Evolutionary conservation across 1,140 invertebrate genomes (phyloP), one percentile per base, ranked within the genome.

Genomic region (Ceratitis capitata): DNA sequence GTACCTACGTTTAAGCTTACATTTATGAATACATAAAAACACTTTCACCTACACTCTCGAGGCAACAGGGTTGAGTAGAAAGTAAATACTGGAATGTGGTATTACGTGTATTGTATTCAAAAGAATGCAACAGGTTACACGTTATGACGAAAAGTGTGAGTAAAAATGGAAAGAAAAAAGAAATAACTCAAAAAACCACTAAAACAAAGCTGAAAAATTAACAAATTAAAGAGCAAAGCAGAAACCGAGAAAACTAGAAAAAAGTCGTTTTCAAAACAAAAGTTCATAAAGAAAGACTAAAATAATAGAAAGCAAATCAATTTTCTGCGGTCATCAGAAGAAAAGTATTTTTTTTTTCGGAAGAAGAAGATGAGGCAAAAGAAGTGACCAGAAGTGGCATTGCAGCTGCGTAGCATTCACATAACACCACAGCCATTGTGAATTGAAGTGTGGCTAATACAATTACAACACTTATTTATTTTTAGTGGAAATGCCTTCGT

Each of bases 121-220:
- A n/a, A 78, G 69, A 78, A 78, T 78, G 69, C 9, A 47, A 78
- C 69, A 78, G 69, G 69, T 78, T 78, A 78, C 69, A 47, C 69
- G 39, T 7, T 19, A 78, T 42, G 64, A n/a, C n/a, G n/a, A n/a
- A n/a, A n/a, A n/a, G n/a, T n/a, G n/a, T n/a, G n/a, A n/a, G n/a
- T n/a, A n/a, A n/a, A n/a, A n/a, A n/a, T n/a, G n/a, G n/a, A n/a
- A n/a, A n/a, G 4, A 29, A 19, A 26, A 74, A 74, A 32, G 3
- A 74, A 23, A 74, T n/a, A 74, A 3, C 35, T 3, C 23, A 78
- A 78, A 45, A n/a, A 23, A 47, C 12, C 42, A 47, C 16, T 2
- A 47, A 78, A 74, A 74, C 4, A 16, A 45, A 78, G 23, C 2
- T 10, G 23, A 78, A 78, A 23, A 78, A 6, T 45, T 4, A 19